Base-by-base conservation (phyloP, 2,113 vertebrate species). In the Bettongia penicillata region DNA sequence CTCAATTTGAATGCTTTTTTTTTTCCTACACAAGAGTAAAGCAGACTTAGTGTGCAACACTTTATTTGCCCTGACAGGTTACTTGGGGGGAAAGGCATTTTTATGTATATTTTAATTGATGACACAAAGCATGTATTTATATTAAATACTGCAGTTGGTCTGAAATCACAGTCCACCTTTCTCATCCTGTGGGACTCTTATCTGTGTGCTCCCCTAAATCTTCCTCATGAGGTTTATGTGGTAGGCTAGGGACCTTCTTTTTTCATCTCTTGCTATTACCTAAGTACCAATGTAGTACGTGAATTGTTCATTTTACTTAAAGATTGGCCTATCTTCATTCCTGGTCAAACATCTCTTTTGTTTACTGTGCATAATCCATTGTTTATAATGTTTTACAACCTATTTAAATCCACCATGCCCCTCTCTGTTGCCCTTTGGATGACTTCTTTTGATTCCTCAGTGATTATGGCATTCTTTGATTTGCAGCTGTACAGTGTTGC, bases 41-140 rank as follows among this genome's bases (percentile, higher is more conserved):
- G 61, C 89, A 94, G 57, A 92, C 92, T 95, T 37, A 95, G 89
- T 25, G 5, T 12, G 31, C 94, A 96, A 91, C 24, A 91, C 90
- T 96, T 91, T 52, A 53, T 93, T 93, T 94, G 31, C n/a, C n/a
- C 23, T 90, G 89, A 91, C 22, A 92, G 91, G 22, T 77, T 77
- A n/a, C 68, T 77, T 77, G 14, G 5, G 25, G 37, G 37, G 68
- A 8, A 77, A n/a, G 37, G 16, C 68, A 77, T 77, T 77, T 61
- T 77, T n/a, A 77, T 77, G 37, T 77, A n/a, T 43, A n/a, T 77
- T n/a, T 77, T 77, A 77, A 77, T n/a, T 77, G n/a, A 77, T 77
- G n/a, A 43, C 28, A 61, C 68, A 19, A 43, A 84, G 68, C n/a
- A 84, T 43, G 7, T 84, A 16, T 84, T 84, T 84, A 84, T 43